Base-by-base conservation (phyloP, 2,113 vertebrate genomes). In the Turnix velox region DNA sequence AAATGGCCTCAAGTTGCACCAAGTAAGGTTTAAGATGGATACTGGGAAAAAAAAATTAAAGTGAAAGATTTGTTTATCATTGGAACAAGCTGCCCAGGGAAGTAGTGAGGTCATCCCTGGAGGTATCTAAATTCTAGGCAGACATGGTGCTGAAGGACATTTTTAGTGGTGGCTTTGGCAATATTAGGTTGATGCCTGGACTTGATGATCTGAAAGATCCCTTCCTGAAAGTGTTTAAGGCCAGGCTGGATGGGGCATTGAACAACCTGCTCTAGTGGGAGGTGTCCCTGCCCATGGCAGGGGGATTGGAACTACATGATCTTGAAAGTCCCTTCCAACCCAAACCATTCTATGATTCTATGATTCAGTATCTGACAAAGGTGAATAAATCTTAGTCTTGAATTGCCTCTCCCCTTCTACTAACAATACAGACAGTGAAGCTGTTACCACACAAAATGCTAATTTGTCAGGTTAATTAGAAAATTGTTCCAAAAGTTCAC, bases 401-500 rank as follows among this genome's bases (percentile, higher is more conserved):
- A 5, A 11, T n/a, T 65, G 14, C 14, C 31, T 0, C 0, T 55
- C 15, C 42, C 22, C 11, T 69, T 48, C 42, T 20, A 27, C 0
- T 54, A 48, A 18, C 31, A 76, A 35, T 6, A 48, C 27, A 83
- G 23, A 42, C 25, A 63, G 8, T 2, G 14, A 23, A 68, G 23
- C 3, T 65, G 49, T 22, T 2, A 0, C 17, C 4, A 1, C 20
- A 51, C 27, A 31, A 52, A 30, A 30, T 45, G 25, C 5, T 68
- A 31, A 35, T 66, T 89, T 77, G 22, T 65, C 31, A 27, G 9
- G 23, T 30, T 10, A 16, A 25, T 73, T 37, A 84, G 42, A 9
- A 74, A 74, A 48, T 24, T 58, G 3, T 6, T 39, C 59, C 46
- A 62, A 71, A 85, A 74, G 35, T 69, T 69, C n/a, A 51, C 8